Conservation (phyloP, 2,113 vertebrate genomes). For the Rhodinocichla rosea region DNA sequence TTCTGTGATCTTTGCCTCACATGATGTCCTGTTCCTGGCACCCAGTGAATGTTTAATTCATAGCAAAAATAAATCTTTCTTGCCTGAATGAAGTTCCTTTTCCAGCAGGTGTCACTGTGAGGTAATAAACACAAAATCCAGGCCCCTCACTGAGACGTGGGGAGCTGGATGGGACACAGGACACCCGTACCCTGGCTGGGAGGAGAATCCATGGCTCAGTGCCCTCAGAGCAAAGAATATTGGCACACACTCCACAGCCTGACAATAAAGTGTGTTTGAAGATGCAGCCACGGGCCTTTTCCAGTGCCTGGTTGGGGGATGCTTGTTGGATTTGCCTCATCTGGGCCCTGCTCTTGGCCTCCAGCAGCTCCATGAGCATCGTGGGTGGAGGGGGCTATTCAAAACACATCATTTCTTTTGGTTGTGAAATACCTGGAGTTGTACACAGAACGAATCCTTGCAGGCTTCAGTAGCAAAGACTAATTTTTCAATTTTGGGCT, state of each 20-base stretch:
- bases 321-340: rapidly evolving
- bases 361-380: background rate
- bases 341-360: background rate
- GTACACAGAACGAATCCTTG: background rate
- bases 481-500: background rate
- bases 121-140: background rate
- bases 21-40: background rate
- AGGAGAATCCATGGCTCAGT: rapidly evolving
- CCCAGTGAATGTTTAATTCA: background rate
- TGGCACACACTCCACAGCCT: background rate
- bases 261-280: background rate
- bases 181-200: rapidly evolving
- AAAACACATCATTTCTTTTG: background rate
- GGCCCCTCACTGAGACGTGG: rapidly evolving
- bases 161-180: background rate
- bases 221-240: background rate
- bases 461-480: rapidly evolving
- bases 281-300: background rate
- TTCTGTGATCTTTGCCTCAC: background rate
- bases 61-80: background rate
- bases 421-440: background rate
- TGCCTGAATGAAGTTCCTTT: background rate
- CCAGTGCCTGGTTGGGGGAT: no score
- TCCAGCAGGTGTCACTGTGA: slow-evolving; percentile 40
- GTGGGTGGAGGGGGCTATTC: rapidly evolving